Evolutionary conservation across 2,888 invertebrate genomes (phyloP).

Genomic region (Morinoia aosen): DNA sequence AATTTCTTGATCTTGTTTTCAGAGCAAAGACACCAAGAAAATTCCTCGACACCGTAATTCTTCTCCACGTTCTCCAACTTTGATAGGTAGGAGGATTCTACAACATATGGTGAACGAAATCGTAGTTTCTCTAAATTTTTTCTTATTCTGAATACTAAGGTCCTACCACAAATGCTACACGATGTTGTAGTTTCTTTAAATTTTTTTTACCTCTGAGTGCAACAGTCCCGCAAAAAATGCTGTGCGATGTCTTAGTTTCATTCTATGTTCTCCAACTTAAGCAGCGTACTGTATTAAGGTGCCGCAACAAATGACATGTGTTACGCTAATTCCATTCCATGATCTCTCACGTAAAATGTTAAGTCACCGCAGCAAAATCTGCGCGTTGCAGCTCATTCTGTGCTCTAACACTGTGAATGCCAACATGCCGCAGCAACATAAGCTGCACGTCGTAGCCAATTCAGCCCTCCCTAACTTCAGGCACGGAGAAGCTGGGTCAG

Average conservation of each 20-base stretch:
- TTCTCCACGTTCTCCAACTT: too few relatives aligned
- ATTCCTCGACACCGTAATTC: too few relatives aligned
- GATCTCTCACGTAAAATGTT: too few relatives aligned
- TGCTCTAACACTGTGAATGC: not conserved
- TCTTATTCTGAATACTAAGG: not conserved
- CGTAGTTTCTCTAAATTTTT: too few relatives aligned
- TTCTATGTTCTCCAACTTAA: too few relatives aligned
- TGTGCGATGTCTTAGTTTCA: not conserved
- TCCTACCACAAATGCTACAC: not conserved
- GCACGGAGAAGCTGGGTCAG: not conserved
- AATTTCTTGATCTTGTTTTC: too few relatives aligned
- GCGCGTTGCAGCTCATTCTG: not conserved
- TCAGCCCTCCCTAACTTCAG: not conserved
- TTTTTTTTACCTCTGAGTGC: not conserved
- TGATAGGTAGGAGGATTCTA: too few relatives aligned
- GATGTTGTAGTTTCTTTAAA: not conserved
- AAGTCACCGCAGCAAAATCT: not conserved
- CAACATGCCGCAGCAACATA: not conserved
- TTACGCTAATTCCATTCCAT: too few relatives aligned
- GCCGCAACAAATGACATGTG: too few relatives aligned
- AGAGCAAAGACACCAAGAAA: too few relatives aligned
- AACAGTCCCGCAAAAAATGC: not conserved
- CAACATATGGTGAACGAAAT: too few relatives aligned
- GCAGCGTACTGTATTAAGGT: too few relatives aligned
- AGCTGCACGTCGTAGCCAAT: not conserved